Evolutionary conservation across 1,140 invertebrate genomes (phyloP).

Genomic region (Euglossa dilemma): DNA sequence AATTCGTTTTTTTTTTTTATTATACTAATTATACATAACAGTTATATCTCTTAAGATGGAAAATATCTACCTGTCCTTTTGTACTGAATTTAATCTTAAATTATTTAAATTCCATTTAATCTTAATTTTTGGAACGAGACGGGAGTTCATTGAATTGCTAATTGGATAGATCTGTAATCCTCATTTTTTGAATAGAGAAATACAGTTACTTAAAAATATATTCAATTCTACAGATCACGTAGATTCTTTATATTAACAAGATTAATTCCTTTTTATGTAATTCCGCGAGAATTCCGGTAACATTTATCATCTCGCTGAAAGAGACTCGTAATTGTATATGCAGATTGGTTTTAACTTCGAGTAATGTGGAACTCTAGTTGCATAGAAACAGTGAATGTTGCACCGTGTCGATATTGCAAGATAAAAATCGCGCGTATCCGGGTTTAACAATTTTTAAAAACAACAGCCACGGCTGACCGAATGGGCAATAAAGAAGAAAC

Average conservation of each 20-base stretch:
- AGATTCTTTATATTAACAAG: not conserved
- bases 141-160: not conserved
- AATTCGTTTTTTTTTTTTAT: not conserved
- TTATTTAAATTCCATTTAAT: not conserved
- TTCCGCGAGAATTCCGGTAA: not conserved
- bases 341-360: not conserved
- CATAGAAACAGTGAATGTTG: not conserved
- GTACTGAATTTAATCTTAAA: not conserved
- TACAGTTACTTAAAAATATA: not conserved
- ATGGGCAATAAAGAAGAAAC: slow-evolving; percentile 32
- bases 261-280: slow-evolving; percentile 1
- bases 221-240: slow-evolving; percentile 15
- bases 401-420: not conserved
- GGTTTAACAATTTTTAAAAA: slow-evolving; percentile 21
- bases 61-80: not conserved
- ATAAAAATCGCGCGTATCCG: slow-evolving; percentile 38
- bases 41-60: not conserved
- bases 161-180: not conserved
- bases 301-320: not conserved
- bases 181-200: not conserved
- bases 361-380: not conserved
- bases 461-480: slow-evolving; percentile 18
- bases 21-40: not conserved
- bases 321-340: not conserved
- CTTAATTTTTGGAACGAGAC: not conserved